Evolutionary conservation across 2,797 vertebrate species (phyloP).

Genomic region (Anisognathus igniventris): DNA sequence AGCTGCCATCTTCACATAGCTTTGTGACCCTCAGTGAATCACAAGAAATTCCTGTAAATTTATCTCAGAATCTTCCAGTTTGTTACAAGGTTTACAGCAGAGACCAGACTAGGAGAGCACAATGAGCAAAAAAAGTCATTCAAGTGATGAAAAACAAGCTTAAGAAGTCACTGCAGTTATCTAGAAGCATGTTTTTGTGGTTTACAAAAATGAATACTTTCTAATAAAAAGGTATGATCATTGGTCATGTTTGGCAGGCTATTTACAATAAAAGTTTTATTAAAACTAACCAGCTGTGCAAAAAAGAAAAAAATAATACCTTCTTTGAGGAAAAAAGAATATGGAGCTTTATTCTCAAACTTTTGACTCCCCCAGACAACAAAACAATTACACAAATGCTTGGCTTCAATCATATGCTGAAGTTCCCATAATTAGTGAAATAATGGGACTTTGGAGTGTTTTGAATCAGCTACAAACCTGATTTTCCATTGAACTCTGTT

Average conservation of each 20-base stretch:
- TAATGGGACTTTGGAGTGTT: not conserved
- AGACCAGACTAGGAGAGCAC: not conserved
- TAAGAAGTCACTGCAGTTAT: not conserved
- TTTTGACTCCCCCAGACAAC: not conserved
- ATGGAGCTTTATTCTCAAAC: not conserved
- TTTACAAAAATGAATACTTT: not conserved
- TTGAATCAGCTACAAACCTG: not conserved
- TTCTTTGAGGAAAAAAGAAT: not conserved
- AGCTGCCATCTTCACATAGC: not conserved
- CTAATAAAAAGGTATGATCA: not conserved
- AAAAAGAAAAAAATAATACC: not conserved
- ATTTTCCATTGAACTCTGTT: not conserved
- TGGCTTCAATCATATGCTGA: not conserved
- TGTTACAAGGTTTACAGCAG: not conserved
- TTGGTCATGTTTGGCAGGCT: not conserved
- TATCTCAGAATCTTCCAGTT: not conserved
- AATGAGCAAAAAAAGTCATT: not conserved
- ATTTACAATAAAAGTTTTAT: not conserved
- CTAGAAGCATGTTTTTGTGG: not conserved
- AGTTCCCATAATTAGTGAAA: not conserved
- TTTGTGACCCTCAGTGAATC: accelerated
- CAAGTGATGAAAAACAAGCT: not conserved
- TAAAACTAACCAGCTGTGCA: not conserved
- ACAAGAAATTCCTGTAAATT: not conserved
- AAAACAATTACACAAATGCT: not conserved